A percentile compares a stretch with the other conserved stretches of the same genome.
phyloP scores from a whole-genome alignment of 1,140 invertebrate species.

The Forficula auricularia region DNA sequence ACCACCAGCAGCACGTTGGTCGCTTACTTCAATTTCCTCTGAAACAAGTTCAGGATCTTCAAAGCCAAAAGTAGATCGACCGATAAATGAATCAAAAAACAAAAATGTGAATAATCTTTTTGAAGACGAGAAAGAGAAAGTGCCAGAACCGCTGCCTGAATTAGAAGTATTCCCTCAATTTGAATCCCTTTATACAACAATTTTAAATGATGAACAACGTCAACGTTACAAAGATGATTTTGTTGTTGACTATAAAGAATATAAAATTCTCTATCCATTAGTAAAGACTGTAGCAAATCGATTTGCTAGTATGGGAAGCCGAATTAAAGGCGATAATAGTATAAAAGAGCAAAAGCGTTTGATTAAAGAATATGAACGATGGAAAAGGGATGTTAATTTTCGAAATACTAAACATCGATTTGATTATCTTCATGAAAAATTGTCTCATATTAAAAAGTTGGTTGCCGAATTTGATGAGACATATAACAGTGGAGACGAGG shows the following conservation, averaged over 20 bases:
- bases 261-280: constrained; percentile 50
- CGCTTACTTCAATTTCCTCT: neutral
- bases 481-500: no score
- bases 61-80: neutral
- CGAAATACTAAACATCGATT: constrained; percentile 54
- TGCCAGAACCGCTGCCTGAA: neutral
- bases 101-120: neutral
- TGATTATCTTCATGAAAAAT: constrained; percentile 71
- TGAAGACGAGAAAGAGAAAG: no score
- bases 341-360: no score
- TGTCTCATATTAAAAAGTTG: constrained; percentile 75
- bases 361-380: constrained; percentile 58
- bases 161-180: neutral
- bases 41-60: neutral
- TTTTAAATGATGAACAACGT: constrained; percentile 54
- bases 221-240: constrained; percentile 76
- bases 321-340: no score
- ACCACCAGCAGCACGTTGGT: no score
- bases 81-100: neutral
- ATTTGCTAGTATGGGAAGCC: no score
- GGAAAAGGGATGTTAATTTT: constrained; percentile 53
- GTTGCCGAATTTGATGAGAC: constrained; percentile 64
- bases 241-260: constrained; percentile 67
- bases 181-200: constrained; percentile 59
- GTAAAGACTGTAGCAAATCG: constrained; percentile 56